Percentiles rank a stretch among this genome's conserved stretches.
Evolutionary conservation across 2,888 invertebrate species (phyloP).

Genomic region (Xylocampa areola): DNA sequence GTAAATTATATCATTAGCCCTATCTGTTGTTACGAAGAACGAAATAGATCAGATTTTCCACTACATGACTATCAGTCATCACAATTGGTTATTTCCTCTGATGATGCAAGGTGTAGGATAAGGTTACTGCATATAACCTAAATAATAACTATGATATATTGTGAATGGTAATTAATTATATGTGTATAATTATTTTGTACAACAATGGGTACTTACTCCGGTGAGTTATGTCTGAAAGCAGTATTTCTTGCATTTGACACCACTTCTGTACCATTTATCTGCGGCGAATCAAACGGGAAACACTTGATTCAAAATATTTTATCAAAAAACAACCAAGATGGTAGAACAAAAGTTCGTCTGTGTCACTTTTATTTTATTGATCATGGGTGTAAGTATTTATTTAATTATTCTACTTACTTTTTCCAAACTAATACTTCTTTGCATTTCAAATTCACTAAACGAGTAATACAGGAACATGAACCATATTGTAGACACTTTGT

Average conservation of each 20-base stretch:
- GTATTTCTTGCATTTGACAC: slow-evolving; percentile 73
- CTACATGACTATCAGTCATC: slow-evolving; percentile 29
- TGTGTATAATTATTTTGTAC: background rate
- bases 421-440: slow-evolving; percentile 81
- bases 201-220: slow-evolving; percentile 71
- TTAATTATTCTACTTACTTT: slow-evolving; percentile 66
- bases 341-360: slow-evolving; percentile 24
- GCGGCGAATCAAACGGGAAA: slow-evolving; percentile 43
- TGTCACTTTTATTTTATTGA: slow-evolving; percentile 24
- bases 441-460: slow-evolving; percentile 83
- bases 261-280: slow-evolving; percentile 75
- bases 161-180: slow-evolving; percentile 5
- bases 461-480: slow-evolving; percentile 73
- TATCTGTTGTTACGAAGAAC: too few relatives aligned
- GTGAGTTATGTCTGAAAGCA: slow-evolving; percentile 60
- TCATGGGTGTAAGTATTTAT: slow-evolving; percentile 40
- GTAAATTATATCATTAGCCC: too few relatives aligned
- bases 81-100: slow-evolving; percentile 11
- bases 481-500: slow-evolving; percentile 81
- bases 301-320: slow-evolving; percentile 29
- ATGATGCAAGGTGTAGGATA: background rate
- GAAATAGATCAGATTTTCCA: too few relatives aligned
- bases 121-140: slow-evolving; percentile 2
- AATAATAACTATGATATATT: slow-evolving; percentile 1
- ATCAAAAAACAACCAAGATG: slow-evolving; percentile 43